Conservation (phyloP, 2,113 vertebrate genomes). For the Parus major region DNA sequence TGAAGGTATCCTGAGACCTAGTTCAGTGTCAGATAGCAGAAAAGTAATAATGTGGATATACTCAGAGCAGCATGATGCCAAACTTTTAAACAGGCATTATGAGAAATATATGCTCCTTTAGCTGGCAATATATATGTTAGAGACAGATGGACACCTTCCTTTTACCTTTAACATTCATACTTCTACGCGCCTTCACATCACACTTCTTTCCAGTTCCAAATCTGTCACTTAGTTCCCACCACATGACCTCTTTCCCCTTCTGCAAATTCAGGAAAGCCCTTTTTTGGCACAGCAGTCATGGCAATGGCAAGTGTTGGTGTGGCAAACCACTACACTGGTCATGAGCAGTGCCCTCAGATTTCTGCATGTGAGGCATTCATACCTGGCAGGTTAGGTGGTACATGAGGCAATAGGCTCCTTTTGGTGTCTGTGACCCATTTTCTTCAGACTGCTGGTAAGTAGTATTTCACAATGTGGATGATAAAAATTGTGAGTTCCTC, state of each 20-base stretch:
- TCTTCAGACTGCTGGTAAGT: background rate
- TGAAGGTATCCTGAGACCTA: background rate
- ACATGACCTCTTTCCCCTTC: background rate
- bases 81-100: background rate
- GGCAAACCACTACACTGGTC: background rate
- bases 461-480: background rate
- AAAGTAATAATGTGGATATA: background rate
- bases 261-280: background rate
- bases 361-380: background rate
- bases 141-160: background rate
- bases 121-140: background rate
- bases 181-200: background rate
- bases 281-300: background rate
- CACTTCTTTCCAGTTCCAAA: background rate
- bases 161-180: background rate
- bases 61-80: background rate
- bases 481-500: background rate
- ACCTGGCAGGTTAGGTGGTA: background rate
- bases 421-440: background rate
- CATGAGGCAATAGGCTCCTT: background rate
- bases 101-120: background rate
- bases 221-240: background rate
- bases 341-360: background rate
- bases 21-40: background rate
- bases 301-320: background rate